Evolutionary conservation across 2,797 vertebrate genomes (phyloP), one percentile per base, ranked within the genome.

Genomic region (Gallinago nigripennis): DNA sequence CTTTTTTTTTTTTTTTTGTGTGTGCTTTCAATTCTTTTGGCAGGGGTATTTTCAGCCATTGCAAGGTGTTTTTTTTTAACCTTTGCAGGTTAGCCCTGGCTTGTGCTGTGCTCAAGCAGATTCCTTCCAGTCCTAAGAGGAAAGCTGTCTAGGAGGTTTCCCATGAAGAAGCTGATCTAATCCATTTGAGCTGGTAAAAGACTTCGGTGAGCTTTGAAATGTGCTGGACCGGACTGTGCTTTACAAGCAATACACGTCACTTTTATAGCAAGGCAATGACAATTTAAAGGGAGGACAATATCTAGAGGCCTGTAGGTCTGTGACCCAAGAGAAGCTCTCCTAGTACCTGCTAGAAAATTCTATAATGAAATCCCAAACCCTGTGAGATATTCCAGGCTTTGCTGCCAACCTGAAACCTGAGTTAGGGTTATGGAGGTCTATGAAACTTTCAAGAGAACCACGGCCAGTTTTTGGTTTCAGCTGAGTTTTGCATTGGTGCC

Each of bases 391-490:
- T 56, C 81, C 61, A 69, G 86, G 71, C 81, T 95, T 93, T 68
- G 86, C 64, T 93, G 92, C 96, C 90, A 94, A 2, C 81, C 82
- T 90, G 92, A 95, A 96, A 97, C 90, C 88, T 10, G 90, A 96
- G 92, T 92, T 85, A 51, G 54, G 88, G 35, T 69, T 92, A 72
- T 57, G 68, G 72, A 90, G n/a, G 30, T 54, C 93, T 71, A 95
- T 96, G 92, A 96, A 96, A 94, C 83, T 95, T 96, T 93, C 88
- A 96, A 3, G 93, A 96, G 96, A 92, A 31, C 61, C 13, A 17
- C 21, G 28, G 71, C 53, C 81, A 94, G 92, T 82, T 96, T 96
- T 96, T 82, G 43, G 83, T 97, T 96, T 97, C 95, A 95, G 71
- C 46, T 8, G 89, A 85, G 71, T 75, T 88, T 81, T n/a, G 9